Evolutionary conservation across 2,888 invertebrate species (phyloP).

Genomic region (Phengaris alcon): DNA sequence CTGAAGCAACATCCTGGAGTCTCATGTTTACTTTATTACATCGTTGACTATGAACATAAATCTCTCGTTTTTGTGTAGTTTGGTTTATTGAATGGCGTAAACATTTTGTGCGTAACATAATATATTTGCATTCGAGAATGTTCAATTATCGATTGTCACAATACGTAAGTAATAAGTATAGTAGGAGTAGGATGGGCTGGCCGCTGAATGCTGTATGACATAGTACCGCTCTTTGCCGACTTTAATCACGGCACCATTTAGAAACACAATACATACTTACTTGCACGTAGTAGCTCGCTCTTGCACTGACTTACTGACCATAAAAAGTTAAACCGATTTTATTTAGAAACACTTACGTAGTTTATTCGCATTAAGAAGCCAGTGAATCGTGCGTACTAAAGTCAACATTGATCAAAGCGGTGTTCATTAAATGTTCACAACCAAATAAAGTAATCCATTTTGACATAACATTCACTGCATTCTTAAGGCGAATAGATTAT

Average conservation of each 20-base stretch:
- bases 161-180: neutral
- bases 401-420: too few relatives aligned
- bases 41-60: too few relatives aligned
- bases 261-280: constrained; percentile 36
- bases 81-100: neutral
- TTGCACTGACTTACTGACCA: constrained; percentile 35
- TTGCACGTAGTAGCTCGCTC: constrained; percentile 42
- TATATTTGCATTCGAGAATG: neutral
- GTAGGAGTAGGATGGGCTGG: neutral
- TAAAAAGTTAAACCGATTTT: too few relatives aligned
- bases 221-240: neutral
- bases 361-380: too few relatives aligned
- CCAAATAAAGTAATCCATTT: too few relatives aligned
- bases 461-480: too few relatives aligned
- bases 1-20: too few relatives aligned
- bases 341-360: too few relatives aligned
- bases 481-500: too few relatives aligned
- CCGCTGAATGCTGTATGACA: neutral
- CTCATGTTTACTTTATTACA: too few relatives aligned
- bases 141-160: neutral
- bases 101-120: neutral
- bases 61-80: neutral
- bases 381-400: too few relatives aligned
- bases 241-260: neutral
- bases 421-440: too few relatives aligned